A percentile compares a stretch with the other conserved stretches of the same genome.
Evolutionary conservation across 2,888 invertebrate species (phyloP).

Genomic region (Mallateleia sp.): DNA sequence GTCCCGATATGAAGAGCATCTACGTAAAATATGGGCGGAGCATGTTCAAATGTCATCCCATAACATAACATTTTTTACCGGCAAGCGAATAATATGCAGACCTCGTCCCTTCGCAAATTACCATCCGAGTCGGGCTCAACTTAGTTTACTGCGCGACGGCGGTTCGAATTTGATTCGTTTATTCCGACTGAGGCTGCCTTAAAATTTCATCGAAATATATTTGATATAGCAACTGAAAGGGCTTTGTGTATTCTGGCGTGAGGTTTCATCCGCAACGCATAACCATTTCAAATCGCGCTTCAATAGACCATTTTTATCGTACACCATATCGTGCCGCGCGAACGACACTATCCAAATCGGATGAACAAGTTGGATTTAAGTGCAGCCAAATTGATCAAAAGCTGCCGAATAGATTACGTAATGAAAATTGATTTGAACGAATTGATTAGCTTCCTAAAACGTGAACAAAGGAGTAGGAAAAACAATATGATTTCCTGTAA

Average conservation of each 20-base stretch:
- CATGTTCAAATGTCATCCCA: constrained; percentile 1
- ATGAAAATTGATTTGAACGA: constrained; percentile 28
- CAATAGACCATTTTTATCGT: constrained; percentile 46
- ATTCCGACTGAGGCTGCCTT: constrained; percentile 30
- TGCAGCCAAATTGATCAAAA: constrained; percentile 29
- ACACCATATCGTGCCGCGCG: constrained; percentile 18
- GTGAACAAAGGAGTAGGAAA: neutral
- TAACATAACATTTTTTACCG: constrained; percentile 16
- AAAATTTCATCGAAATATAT: constrained; percentile 60
- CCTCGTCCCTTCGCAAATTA: constrained; percentile 47
- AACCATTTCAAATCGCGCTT: constrained; percentile 40
- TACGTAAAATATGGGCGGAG: constrained; percentile 16
- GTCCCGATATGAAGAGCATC: neutral
- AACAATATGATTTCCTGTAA: neutral
- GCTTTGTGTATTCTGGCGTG: constrained; percentile 46
- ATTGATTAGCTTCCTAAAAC: constrained; percentile 23
- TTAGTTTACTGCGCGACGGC: constrained; percentile 30
- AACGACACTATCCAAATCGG: constrained; percentile 25
- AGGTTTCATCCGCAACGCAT: constrained; percentile 36
- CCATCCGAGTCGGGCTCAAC: constrained; percentile 14
- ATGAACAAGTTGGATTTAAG: constrained; percentile 36
- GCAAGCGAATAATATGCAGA: constrained; percentile 46
- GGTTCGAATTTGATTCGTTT: constrained; percentile 53
- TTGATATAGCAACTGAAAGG: constrained; percentile 39
- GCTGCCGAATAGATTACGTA: constrained; percentile 1